A percentile compares a stretch with the other conserved stretches of the same genome.
Conservation (phyloP, 1,140 invertebrate genomes). For the Cyclina sinensis region DNA sequence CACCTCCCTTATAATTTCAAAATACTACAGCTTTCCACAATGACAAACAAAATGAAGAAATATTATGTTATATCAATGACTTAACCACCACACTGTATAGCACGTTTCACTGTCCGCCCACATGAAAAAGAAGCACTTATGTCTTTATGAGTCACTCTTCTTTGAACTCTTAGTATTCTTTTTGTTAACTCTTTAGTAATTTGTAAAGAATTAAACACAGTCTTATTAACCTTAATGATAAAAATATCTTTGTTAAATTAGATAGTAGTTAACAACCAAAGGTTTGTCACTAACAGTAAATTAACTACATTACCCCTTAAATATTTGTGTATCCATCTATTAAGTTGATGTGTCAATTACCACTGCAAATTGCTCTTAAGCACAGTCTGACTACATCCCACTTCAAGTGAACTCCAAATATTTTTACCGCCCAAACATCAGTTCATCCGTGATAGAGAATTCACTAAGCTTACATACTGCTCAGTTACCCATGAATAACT, state of each 20-base stretch:
- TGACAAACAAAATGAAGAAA: neutral
- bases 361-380: neutral
- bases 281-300: neutral
- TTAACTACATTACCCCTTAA: constrained; percentile 2
- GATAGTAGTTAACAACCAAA: neutral
- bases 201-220: too few species aligned
- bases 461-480: neutral
- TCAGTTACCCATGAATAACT: constrained; percentile 10
- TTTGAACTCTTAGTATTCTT: too few species aligned
- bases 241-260: neutral
- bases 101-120: constrained; percentile 5
- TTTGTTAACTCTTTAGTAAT: too few species aligned
- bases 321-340: constrained; percentile 35
- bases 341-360: constrained; percentile 26
- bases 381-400: neutral
- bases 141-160: constrained; percentile 3
- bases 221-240: neutral
- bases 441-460: neutral
- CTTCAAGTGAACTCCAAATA: constrained; percentile 21
- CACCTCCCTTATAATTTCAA: neutral
- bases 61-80: neutral
- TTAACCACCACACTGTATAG: neutral
- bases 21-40: neutral
- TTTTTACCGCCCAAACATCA: constrained; percentile 16
- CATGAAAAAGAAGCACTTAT: neutral